Evolutionary conservation across 2,113 vertebrate genomes (phyloP).

Genomic region (Chascanopsetta lugubris): DNA sequence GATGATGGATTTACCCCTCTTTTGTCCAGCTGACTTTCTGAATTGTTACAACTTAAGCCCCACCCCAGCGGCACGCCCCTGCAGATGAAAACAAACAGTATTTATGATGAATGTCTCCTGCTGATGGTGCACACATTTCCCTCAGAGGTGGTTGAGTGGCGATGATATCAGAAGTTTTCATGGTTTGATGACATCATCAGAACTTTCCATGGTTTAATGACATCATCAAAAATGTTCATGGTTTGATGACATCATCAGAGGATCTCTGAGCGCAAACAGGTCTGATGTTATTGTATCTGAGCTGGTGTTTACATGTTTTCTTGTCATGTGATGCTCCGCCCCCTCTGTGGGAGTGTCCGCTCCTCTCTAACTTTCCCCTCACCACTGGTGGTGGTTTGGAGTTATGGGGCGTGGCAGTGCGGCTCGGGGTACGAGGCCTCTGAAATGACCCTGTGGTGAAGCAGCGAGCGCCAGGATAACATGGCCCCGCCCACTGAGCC

Average conservation of each 20-base stretch:
- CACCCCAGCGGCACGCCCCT: conserved; percentile 44
- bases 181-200: too few relatives aligned
- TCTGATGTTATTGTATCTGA: neutral
- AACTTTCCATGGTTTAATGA: too few relatives aligned
- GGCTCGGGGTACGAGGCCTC: conserved; percentile 54
- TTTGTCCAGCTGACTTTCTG: conserved; percentile 1
- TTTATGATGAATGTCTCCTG: conserved; percentile 10
- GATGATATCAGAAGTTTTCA: too few relatives aligned
- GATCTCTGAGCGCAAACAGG: neutral
- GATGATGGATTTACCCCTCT: conserved; percentile 22
- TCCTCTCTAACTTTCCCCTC: conserved; percentile 46
- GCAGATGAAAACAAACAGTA: conserved; percentile 52
- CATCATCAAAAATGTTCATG: too few relatives aligned
- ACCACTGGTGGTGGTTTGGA: conserved; percentile 52
- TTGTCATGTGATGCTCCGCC: conserved; percentile 14
- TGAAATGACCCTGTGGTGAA: conserved; percentile 59
- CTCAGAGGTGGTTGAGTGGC: neutral
- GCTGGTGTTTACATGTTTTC: conserved; percentile 28
- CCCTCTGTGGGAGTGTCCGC: conserved; percentile 10
- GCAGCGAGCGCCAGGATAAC: conserved; percentile 38
- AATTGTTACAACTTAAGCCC: conserved; percentile 18
- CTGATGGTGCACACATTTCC: conserved; percentile 2
- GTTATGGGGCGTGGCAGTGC: conserved; percentile 63
- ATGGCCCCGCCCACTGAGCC: conserved; percentile 54
- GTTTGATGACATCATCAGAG: too few relatives aligned